Conservation (phyloP, 2,113 vertebrate species). For the Acrocephalus kingi region DNA sequence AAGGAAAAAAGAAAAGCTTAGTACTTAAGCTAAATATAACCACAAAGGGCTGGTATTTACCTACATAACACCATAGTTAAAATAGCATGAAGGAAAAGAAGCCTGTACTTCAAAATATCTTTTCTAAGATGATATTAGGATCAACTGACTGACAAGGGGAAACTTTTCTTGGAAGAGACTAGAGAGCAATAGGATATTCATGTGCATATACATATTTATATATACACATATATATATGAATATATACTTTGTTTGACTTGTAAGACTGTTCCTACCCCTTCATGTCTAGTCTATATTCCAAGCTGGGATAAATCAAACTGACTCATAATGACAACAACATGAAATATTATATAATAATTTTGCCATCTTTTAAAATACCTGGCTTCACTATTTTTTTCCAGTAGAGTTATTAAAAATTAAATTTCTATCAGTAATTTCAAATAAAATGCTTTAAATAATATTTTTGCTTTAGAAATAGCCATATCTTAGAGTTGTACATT, state of each 20-base stretch:
- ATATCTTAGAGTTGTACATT: neutral
- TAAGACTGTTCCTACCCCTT: slow-evolving; percentile 57
- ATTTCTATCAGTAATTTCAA: neutral
- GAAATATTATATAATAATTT: slow-evolving; percentile 51
- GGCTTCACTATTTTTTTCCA: slow-evolving; percentile 1
- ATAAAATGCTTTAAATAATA: neutral
- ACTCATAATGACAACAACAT: slow-evolving; percentile 32
- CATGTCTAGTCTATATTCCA: slow-evolving; percentile 66
- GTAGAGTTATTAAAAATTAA: slow-evolving; percentile 34
- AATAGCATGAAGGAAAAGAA: slow-evolving; percentile 24
- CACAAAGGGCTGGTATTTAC: neutral
- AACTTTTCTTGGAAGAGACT: slow-evolving; percentile 63
- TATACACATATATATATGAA: neutral
- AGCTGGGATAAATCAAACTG: slow-evolving; percentile 63
- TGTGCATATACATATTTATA: neutral
- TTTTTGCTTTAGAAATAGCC: neutral
- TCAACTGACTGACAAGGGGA: slow-evolving; percentile 66
- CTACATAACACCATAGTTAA: neutral
- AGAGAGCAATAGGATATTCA: slow-evolving; percentile 61
- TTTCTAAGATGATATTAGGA: slow-evolving; percentile 58
- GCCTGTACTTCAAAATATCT: slow-evolving; percentile 56
- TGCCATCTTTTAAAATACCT: slow-evolving; percentile 33
- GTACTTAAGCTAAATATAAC: neutral
- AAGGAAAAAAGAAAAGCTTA: neutral
- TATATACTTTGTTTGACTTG: neutral